Base-by-base conservation (phyloP, 2,888 invertebrate species). In the Drosophila acutilabella region DNA sequence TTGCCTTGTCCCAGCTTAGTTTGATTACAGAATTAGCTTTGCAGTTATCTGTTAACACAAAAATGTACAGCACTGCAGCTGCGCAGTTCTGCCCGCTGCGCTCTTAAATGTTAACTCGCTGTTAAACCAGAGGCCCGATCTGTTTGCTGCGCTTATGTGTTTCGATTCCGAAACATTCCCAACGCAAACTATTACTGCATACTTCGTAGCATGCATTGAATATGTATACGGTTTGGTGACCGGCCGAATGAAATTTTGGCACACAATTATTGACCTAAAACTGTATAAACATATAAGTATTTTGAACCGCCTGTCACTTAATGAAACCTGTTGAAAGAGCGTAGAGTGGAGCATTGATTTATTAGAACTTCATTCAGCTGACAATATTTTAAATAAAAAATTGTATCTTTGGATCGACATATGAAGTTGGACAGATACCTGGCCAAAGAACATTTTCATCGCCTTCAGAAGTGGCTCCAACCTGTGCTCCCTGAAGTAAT, bases 331-430 rank as follows among this genome's bases (percentile, higher is more conserved):
- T 83, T 83, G 83, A 83, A 83, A 84, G 52, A 69, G 69, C 51
- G 52, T 45, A 33, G 56, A 74, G 64, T 70, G 79, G 66, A 76
- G 53, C 64, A 66, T 78, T 87, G 87, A 83, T 87, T 87, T 87
- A 87, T 80, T 83, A 68, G 51, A 66, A 36, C 18, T 38, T 45
- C 51, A 50, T 54, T 58, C 57, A 42, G 16, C 51, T 64, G 64
- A 65, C 67, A 81, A 81, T 83, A 84, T 84, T 84, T 87, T 84
- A 84, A 84, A 87, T 84, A 84, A 84, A 84, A 87, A 78, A 30
- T 74, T 71, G 74, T 71, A 72, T 67, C 60, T 68, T 73, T 62
- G 56, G 75, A 77, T 77, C 68, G 71, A 13, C 53, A 13, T 23
- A 57, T 36, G 30, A 36, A 1, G 30, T 30, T 30, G 8, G 41